Evolutionary conservation across 1,140 invertebrate species (phyloP), one percentile per base, ranked within the genome.

Genomic region (Panagrolaimus sp.): DNA sequence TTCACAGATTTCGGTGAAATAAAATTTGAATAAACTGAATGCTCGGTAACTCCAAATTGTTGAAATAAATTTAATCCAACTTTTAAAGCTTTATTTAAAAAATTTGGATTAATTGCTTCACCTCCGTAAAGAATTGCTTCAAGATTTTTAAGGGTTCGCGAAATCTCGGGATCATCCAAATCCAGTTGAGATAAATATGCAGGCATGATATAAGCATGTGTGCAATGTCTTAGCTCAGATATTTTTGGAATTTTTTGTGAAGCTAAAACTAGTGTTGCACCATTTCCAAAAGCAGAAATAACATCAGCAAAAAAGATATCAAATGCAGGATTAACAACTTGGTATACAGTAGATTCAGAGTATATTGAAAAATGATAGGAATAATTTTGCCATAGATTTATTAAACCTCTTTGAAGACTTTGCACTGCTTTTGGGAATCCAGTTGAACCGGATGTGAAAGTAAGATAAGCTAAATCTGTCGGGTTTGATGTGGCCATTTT

Each of bases 201-300:
- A 53, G 72, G 72, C 72, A 73, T 73, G 9, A 73, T 70, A 57
- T 73, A 73, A 46, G 71, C 63, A 65, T 73, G 72, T 2, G 72
- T 72, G 23, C n/a, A 66, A 5, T 45, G n/a, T 74, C 43, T n/a
- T 45, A 66, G 44, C 47, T 72, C 70, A 4, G 31, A 9, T 8
- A 63, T 42, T 16, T 43, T 38, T 53, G 70, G 70, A 66, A 72
- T 65, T 31, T 42, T 38, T 13, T 31, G 14, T 11, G 27, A 46
- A 20, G 70, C 70, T 31, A 73, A 43, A 20, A 73, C 9, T 16
- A 73, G 14, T 9, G 13, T 14, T 14, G 16, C 42, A 2, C 70
- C 70, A 23, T 65, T 73, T 4, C 9, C 45, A 63, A 72, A 57
- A 38, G 46, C 9, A 11, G 44, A 13, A 9, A 65, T 9, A 0